These are phyloP conservation scores for Hippocampus kuda DNA, from an alignment of 2,797 vertebrate genomes.

Conservation along the genomic window DNA sequence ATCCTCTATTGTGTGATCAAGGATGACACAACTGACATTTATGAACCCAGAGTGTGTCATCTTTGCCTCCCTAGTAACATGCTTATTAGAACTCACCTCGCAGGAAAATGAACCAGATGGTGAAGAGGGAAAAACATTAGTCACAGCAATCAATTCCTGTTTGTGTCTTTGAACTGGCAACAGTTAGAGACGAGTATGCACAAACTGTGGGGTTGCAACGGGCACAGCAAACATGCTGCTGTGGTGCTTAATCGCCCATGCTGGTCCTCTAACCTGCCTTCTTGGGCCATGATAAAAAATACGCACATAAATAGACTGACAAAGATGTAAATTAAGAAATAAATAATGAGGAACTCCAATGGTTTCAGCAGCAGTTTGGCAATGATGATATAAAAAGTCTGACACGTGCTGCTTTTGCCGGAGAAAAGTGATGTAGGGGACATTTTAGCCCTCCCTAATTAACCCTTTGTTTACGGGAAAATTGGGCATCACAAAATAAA, in stretches of 20 bases:
- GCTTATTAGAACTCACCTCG: slow-evolving; percentile 59
- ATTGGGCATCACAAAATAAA: slow-evolving; percentile 31
- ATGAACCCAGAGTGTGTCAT: slow-evolving; percentile 44
- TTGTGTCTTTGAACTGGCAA: slow-evolving; percentile 60
- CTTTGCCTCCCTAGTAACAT: slow-evolving; percentile 53
- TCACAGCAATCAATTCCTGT: slow-evolving; percentile 65
- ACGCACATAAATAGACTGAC: slow-evolving; percentile 53
- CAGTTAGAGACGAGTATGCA: slow-evolving; percentile 63
- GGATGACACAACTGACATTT: slow-evolving; percentile 43
- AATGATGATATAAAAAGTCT: slow-evolving; percentile 48
- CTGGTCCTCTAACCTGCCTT: slow-evolving; percentile 45
- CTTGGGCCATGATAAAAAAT: slow-evolving; percentile 59
- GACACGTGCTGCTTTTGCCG: slow-evolving; percentile 21
- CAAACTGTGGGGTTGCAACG: slow-evolving; percentile 59
- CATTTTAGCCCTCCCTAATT: slow-evolving; percentile 24
- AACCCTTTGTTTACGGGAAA: slow-evolving; percentile 31
- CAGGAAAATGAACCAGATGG: slow-evolving; percentile 64
- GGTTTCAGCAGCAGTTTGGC: slow-evolving; percentile 40
- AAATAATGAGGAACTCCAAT: slow-evolving; percentile 33
- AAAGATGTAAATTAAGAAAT: slow-evolving; percentile 38
- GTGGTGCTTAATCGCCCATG: slow-evolving; percentile 50
- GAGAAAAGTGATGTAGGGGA: slow-evolving; percentile 7
- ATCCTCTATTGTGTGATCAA: slow-evolving; percentile 34
- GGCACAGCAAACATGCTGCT: slow-evolving; percentile 47
- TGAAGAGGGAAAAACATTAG: slow-evolving; percentile 51